Base-by-base conservation (phyloP, 2,888 invertebrate genomes). In the Amiota minor region DNA sequence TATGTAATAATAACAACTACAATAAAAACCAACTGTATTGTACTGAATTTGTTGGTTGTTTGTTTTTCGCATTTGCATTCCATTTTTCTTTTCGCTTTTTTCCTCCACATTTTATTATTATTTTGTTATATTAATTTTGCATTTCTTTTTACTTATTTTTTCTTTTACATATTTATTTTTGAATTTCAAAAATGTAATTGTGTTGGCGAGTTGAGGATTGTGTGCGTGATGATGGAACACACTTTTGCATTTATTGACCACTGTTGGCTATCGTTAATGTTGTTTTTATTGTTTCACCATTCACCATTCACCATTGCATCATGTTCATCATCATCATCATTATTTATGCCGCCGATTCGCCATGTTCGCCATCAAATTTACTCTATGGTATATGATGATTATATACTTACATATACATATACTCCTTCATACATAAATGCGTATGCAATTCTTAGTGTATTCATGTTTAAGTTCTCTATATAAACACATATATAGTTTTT, bases 311-410 rank as follows among this genome's bases (percentile, higher is more conserved):
- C n/a, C 11, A 3, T 11, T 70, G 70, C 47, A 47, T n/a, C 62
- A 18, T 46, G 18, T 18, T 65, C 65, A 12, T 47, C 49, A 49
- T 49, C 61, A 55, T 56, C 56, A 55, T 18, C 10, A 10, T 16
- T 3, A 10, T 16, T 20, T 12, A 10, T 35, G 14, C 61, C 61
- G 23, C 14, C 65, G 47, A 45, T 18, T n/a, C 8, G 46, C 46
- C 65, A 70, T 62, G 67, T 35, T 74, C 67, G 69, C 74, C 74
- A 78, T 74, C 77, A 77, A 74, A 74, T 77, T 79, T 77, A 74
- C 70, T 72, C 72, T 70, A 74, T 67, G 74, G 70, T 75, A 35
- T 35, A 35, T 35, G 35, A 35, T 35, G 35, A 35, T 35, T 4
- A 0, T 35, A 8, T 35, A 35, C 35, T 35, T 4, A 6, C 72